Evolutionary conservation across 1,140 invertebrate species (phyloP).

Genomic region (Argopecten irradians): DNA sequence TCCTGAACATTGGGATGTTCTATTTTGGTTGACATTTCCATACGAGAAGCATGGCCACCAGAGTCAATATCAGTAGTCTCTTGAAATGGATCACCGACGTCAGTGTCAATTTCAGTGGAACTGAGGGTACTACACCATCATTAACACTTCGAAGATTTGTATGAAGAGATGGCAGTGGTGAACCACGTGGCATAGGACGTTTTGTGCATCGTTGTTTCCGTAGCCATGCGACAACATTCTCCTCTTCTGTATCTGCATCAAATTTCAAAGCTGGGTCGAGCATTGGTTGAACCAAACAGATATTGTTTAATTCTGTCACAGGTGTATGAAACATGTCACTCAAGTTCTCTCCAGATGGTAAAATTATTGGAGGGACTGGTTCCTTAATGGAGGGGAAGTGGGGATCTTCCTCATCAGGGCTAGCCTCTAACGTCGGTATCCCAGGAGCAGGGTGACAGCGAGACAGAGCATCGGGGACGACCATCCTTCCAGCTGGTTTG

Average conservation of each 20-base stretch:
- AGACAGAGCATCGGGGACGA: slow-evolving; percentile 45
- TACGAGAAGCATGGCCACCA: too few species aligned
- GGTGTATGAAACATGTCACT: not conserved
- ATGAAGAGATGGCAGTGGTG: too few species aligned
- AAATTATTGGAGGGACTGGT: not conserved
- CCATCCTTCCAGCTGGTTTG: slow-evolving; percentile 41
- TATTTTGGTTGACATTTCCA: too few species aligned
- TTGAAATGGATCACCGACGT: not conserved
- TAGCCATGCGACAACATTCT: not conserved
- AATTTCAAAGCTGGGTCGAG: not conserved
- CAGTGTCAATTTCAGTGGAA: too few species aligned
- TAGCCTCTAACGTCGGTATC: not conserved
- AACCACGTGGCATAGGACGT: too few species aligned
- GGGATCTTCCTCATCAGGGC: slow-evolving; percentile 27
- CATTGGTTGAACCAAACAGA: not conserved
- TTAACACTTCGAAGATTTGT: too few species aligned
- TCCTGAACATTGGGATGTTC: not conserved
- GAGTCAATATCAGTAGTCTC: not conserved
- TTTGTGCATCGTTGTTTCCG: not conserved
- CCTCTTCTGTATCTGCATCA: not conserved
- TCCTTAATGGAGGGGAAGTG: not conserved
- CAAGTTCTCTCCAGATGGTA: not conserved
- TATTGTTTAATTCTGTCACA: not conserved
- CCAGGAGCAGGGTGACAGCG: not conserved
- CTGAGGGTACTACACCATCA: too few species aligned